Conservation (phyloP, 1,140 invertebrate species). For the Hyles euphorbiae region DNA sequence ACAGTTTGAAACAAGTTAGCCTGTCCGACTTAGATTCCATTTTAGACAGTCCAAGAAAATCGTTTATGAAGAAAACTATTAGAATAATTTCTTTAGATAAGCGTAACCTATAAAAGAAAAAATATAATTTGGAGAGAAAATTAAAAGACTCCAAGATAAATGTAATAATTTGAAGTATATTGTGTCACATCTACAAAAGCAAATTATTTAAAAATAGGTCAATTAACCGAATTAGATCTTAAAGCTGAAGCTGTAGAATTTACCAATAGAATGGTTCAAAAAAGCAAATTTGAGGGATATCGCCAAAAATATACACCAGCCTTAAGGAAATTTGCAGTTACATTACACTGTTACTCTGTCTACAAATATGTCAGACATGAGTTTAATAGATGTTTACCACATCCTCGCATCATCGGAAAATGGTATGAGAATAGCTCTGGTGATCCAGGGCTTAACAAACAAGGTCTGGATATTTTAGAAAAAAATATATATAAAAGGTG, state of each 20-base stretch:
- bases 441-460: slow-evolving; percentile 21
- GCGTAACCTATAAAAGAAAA: not conserved
- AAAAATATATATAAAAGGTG: slow-evolving; percentile 14
- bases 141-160: slow-evolving; percentile 6
- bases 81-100: no score
- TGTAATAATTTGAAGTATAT: not conserved
- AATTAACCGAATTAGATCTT: not conserved
- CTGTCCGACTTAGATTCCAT: not conserved
- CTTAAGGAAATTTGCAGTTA: slow-evolving; percentile 28
- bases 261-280: not conserved
- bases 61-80: slow-evolving; percentile 2
- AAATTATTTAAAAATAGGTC: not conserved
- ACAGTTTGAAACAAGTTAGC: not conserved
- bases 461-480: slow-evolving; percentile 21
- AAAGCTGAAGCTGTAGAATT: slow-evolving; percentile 4
- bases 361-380: slow-evolving; percentile 29
- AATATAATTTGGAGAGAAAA: slow-evolving; percentile 3
- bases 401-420: slow-evolving; percentile 29
- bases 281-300: not conserved
- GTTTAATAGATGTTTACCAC: slow-evolving; percentile 35
- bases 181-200: slow-evolving; percentile 6
- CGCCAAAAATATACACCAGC: not conserved
- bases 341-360: slow-evolving; percentile 38
- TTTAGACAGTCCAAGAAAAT: slow-evolving; percentile 7
- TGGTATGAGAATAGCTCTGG: slow-evolving; percentile 38